Percentiles rank a stretch among this genome's conserved stretches.
Evolutionary conservation across 2,888 invertebrate species (phyloP).

Genomic region (Cantharis flavilabris): DNA sequence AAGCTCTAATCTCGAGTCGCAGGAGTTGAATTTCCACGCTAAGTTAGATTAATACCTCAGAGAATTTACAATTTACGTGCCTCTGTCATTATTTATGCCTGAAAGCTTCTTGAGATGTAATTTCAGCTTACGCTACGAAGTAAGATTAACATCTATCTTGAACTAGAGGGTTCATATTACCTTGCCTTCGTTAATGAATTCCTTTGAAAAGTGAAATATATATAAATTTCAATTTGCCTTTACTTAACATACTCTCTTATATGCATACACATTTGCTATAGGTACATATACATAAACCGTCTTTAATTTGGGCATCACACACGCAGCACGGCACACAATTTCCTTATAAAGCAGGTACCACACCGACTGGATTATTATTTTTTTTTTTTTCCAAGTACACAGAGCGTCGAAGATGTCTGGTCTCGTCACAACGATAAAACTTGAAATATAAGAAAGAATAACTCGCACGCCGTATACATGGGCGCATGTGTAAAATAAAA

Average conservation of each 20-base stretch:
- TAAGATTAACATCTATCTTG: conserved; percentile 48
- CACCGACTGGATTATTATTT: no score
- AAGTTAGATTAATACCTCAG: conserved; percentile 59
- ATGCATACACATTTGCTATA: neutral
- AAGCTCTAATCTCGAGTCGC: conserved; percentile 57
- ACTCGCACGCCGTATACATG: neutral
- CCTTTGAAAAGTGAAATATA: conserved; percentile 32
- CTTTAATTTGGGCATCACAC: neutral
- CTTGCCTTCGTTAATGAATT: conserved; percentile 27
- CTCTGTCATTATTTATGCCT: conserved; percentile 57
- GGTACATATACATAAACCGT: neutral
- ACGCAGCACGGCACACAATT: neutral
- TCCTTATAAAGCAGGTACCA: neutral
- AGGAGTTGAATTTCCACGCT: conserved; percentile 58
- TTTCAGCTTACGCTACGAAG: conserved; percentile 49
- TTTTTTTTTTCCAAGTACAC: neutral
- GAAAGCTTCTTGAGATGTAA: conserved; percentile 56
- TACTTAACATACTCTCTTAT: conserved; percentile 7
- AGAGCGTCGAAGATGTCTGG: neutral
- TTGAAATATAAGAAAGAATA: neutral
- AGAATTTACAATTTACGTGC: conserved; percentile 57
- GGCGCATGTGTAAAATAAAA: conserved; percentile 29
- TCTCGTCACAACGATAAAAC: neutral
- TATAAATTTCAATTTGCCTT: conserved; percentile 23
- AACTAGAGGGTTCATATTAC: conserved; percentile 29